Evolutionary conservation across 2,113 vertebrate genomes (phyloP).

Genomic region (Mesembrinibis cayennensis): DNA sequence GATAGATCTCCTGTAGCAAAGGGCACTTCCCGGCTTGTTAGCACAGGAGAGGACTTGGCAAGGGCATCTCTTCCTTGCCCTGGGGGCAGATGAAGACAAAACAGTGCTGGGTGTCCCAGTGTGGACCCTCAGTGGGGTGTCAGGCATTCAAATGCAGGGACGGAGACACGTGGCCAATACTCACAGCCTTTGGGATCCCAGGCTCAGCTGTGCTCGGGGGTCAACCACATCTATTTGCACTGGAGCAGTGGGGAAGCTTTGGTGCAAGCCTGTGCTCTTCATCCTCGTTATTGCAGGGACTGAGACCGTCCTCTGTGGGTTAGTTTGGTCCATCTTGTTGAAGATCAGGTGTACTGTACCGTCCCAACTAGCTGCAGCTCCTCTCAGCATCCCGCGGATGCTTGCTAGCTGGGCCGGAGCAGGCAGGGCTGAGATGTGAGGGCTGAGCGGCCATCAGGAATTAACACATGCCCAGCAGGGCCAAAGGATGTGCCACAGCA

Average conservation of each 20-base stretch:
- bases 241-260: neutral
- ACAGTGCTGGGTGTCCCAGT: neutral
- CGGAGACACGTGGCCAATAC: neutral
- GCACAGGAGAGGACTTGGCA: neutral
- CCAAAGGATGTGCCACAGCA: neutral
- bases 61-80: neutral
- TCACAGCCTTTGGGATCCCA: neutral
- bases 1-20: neutral
- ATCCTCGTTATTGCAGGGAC: neutral
- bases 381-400: neutral
- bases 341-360: neutral
- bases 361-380: neutral
- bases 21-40: neutral
- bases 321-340: neutral
- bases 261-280: neutral
- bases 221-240: neutral
- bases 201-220: neutral
- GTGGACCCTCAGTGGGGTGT: neutral
- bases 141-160: neutral
- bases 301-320: neutral
- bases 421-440: neutral
- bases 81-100: neutral
- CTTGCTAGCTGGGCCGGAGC: neutral
- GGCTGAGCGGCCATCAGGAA: neutral
- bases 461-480: neutral